These are phyloP conservation scores for Stenchaetothrips biformis DNA, from an alignment of 2,888 invertebrate species.

Conservation along the genomic window DNA sequence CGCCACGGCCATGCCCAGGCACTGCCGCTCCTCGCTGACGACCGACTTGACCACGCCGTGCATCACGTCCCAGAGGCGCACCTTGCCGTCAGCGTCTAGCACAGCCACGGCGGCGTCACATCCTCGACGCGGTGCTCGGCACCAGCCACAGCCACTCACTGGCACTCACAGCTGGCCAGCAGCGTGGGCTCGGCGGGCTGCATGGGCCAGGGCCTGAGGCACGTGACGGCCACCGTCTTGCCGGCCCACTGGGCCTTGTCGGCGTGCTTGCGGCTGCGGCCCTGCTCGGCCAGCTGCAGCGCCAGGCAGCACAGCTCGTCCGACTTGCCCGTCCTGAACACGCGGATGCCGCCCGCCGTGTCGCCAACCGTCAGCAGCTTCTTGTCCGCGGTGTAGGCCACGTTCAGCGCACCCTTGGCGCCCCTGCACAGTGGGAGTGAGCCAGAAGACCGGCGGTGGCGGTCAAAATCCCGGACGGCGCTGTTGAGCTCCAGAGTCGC, in stretches of 20 bases:
- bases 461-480: background rate
- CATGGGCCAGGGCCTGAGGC: slow-evolving; percentile 51
- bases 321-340: background rate
- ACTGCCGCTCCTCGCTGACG: slow-evolving; percentile 61
- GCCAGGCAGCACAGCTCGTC: slow-evolving; percentile 15
- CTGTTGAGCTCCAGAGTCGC: background rate
- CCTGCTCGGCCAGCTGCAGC: background rate
- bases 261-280: background rate
- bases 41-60: slow-evolving; percentile 60
- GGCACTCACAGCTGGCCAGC: slow-evolving; percentile 43
- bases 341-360: background rate
- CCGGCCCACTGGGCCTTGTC: background rate
- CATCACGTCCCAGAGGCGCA: slow-evolving; percentile 65
- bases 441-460: too few species aligned
- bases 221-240: slow-evolving; percentile 46
- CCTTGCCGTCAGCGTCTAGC: slow-evolving; percentile 61
- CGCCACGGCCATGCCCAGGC: slow-evolving; percentile 59
- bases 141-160: background rate
- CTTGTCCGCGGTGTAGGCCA: background rate
- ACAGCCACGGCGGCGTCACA: slow-evolving; percentile 38
- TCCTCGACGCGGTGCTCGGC: too few species aligned
- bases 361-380: background rate
- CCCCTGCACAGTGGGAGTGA: background rate
- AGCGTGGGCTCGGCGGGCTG: slow-evolving; percentile 44
- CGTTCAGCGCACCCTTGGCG: background rate